Base-by-base conservation (phyloP, 92 coral and sea anemone genomes). In the Pocillopora meandrina region DNA sequence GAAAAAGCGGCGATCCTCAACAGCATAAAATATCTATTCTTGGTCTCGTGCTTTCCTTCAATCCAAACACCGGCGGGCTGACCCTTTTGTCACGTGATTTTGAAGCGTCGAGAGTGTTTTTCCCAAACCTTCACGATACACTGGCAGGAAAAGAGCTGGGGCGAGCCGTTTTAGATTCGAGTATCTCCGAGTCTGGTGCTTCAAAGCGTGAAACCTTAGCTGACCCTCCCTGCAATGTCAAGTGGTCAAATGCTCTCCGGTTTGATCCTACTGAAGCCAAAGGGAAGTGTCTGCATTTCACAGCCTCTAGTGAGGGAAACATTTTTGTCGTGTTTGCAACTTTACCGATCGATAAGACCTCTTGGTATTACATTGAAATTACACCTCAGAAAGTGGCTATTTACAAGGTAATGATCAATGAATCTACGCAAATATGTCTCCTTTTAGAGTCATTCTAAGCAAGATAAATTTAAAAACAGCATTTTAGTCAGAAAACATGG, bases 271-370 rank as follows among this genome's bases (percentile, higher is more conserved):
- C 77, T 19, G 91, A 88, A 14, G 57, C 49, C n/a, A 67, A 72
- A n/a, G 91, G 88, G 14, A 88, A 88, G 59, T 88, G 91, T 61
- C 72, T 88, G 18, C 91, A 88, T 60, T 88, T 88, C 74, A 88
- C 88, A 2, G 91, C 91, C 19, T 72, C 82, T 16, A 56, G 82
- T 36, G 77, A 83, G 62, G 84, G 91, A 20, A 77, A 35, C 21
- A 34, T 88, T 70, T 88, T 75, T 57, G 88, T 83, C 3, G 79
- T 83, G 36, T 88, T 88, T 77, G 74, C 91, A 33, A 66, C 84
- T 2, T 47, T 88, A 33, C 91, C 88, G 2, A 84, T 66, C 15
- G 71, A 74, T 20, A 83, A 77, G 12, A 74, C 72, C 12, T 18
- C 91, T 14, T 88, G 91, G 91, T 88, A 88, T 65, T 88, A 82